Conservation (phyloP, 2,888 invertebrate genomes). For the Morinoia aosen region DNA sequence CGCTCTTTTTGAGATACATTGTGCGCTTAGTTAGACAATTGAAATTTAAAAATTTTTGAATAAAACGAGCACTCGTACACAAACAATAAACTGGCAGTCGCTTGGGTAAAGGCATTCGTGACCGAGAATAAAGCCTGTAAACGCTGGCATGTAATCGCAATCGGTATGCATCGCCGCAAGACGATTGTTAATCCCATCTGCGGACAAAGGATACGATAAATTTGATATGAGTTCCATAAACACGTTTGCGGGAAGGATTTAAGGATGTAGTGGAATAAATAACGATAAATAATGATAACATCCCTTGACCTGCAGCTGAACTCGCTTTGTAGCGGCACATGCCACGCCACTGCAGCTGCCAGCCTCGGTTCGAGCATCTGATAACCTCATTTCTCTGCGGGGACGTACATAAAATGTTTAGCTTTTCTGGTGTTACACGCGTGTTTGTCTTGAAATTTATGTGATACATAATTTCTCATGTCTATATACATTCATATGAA, state of each 20-base stretch:
- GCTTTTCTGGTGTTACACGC: not conserved
- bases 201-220: not conserved
- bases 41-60: no score
- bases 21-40: no score
- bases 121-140: not conserved
- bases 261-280: constrained; percentile 4
- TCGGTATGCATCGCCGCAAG: not conserved
- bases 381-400: not conserved
- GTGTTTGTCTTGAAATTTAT: not conserved
- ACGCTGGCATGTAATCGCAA: not conserved
- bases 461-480: not conserved
- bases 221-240: not conserved
- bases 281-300: not conserved
- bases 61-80: no score
- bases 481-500: not conserved
- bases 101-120: not conserved
- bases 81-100: no score
- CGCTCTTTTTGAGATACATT: no score
- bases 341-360: not conserved
- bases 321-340: not conserved
- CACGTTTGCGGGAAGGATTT: not conserved
- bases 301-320: not conserved
- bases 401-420: not conserved
- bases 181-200: not conserved
- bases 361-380: not conserved